These are phyloP conservation scores for Microcebus tavaratra DNA, from an alignment of 2,113 vertebrate species.

Conservation along the genomic window DNA sequence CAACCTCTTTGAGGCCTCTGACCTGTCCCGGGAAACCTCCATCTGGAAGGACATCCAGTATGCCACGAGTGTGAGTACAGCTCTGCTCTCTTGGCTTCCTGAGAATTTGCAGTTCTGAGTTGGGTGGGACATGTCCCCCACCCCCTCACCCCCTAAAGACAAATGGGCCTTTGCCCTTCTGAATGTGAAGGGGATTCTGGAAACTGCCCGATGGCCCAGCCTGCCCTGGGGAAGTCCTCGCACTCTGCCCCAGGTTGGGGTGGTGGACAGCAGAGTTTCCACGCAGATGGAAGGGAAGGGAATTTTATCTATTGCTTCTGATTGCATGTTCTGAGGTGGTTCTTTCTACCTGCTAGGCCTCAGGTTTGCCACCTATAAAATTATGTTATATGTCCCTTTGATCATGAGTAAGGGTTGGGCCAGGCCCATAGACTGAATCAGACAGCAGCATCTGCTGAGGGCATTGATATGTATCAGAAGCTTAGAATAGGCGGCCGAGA, in stretches of 20 bases:
- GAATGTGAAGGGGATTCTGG: background rate
- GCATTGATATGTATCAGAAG: background rate
- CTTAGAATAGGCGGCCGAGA: background rate
- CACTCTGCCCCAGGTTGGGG: background rate
- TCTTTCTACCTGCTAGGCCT: background rate
- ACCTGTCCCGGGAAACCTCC: slow-evolving; percentile 89
- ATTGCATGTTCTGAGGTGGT: background rate
- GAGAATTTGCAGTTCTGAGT: background rate
- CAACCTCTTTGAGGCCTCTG: slow-evolving; percentile 89
- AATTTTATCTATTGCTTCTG: background rate
- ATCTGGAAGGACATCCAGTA: slow-evolving; percentile 93
- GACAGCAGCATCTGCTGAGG: background rate
- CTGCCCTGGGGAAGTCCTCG: background rate
- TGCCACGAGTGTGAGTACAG: slow-evolving; percentile 86
- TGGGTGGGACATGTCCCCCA: background rate
- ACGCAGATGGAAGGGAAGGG: background rate
- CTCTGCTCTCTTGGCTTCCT: background rate
- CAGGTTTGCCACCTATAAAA: background rate
- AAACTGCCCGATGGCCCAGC: background rate
- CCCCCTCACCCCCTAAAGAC: background rate
- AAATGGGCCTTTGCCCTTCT: background rate
- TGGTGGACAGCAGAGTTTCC: background rate
- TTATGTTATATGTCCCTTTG: background rate
- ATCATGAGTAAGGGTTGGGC: background rate
- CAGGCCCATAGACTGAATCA: background rate